Conservation (phyloP, 2,797 vertebrate genomes). For the Pristis pectinata region DNA sequence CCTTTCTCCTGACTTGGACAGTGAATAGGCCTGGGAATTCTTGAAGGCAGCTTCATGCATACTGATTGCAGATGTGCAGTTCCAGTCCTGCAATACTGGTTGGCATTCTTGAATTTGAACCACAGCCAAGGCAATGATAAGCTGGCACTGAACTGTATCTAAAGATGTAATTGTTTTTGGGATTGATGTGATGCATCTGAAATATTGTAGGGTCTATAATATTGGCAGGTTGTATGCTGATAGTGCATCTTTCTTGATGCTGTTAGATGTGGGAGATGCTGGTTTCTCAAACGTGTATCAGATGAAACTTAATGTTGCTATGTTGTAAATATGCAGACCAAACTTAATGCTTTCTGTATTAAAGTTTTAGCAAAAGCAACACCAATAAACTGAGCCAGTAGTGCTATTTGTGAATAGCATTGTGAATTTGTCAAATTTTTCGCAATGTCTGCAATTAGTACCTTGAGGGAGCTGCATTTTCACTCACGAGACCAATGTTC, state of each 20-base stretch:
- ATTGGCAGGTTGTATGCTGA: neutral
- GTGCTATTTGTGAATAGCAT: slow-evolving; percentile 33
- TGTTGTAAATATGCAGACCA: slow-evolving; percentile 27
- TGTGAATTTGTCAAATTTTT: slow-evolving; percentile 30
- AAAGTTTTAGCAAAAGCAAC: slow-evolving; percentile 27
- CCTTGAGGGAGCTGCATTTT: neutral
- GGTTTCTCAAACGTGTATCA: slow-evolving; percentile 8
- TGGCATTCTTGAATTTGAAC: neutral
- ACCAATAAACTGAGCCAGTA: slow-evolving; percentile 23
- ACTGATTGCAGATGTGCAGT: too few relatives aligned
- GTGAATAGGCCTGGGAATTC: neutral
- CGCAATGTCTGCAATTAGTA: neutral
- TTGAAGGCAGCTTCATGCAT: neutral
- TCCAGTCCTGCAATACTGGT: neutral
- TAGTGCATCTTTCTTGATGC: slow-evolving; percentile 25
- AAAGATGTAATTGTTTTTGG: neutral
- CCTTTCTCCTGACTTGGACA: neutral
- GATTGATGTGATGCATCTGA: neutral
- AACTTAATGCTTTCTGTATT: slow-evolving; percentile 34
- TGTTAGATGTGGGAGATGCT: slow-evolving; percentile 31
- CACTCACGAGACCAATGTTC: neutral
- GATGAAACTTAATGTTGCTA: slow-evolving; percentile 25
- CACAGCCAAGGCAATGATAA: neutral
- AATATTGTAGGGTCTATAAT: neutral
- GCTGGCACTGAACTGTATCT: slow-evolving; percentile 1